Evolutionary conservation across 1,140 invertebrate species (phyloP).

Genomic region (Saxidomus purpurata): DNA sequence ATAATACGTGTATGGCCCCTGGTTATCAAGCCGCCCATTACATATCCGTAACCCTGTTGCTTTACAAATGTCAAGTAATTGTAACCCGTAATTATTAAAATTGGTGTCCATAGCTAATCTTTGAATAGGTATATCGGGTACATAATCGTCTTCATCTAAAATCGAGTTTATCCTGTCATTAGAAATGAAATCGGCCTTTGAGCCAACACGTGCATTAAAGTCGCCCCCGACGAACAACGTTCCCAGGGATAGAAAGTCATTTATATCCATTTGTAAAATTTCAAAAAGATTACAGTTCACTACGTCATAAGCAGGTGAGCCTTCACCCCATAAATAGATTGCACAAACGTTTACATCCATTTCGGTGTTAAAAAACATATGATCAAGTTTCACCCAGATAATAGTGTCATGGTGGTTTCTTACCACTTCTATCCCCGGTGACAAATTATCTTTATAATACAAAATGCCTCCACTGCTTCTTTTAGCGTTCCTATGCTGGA

Average conservation of each 20-base stretch:
- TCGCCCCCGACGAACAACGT: background rate
- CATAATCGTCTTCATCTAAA: constrained; percentile 30
- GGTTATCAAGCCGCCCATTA: background rate
- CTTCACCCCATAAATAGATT: constrained; percentile 5
- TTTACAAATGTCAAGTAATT: constrained; percentile 35
- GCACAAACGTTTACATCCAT: constrained; percentile 5
- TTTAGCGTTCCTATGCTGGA: constrained; percentile 19
- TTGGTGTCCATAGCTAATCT: background rate
- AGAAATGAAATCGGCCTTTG: background rate
- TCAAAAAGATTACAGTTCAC: constrained; percentile 12
- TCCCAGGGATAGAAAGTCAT: background rate
- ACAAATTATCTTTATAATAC: background rate
- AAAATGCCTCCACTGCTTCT: constrained; percentile 18
- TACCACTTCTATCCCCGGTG: background rate
- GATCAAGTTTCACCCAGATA: constrained; percentile 26
- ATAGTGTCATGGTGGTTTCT: constrained; percentile 34
- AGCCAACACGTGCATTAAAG: constrained; percentile 11
- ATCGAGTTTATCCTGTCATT: background rate
- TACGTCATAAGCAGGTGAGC: constrained; percentile 29
- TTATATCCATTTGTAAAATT: background rate
- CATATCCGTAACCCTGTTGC: background rate
- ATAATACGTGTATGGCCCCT: background rate
- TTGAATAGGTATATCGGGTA: background rate
- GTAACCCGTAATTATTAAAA: background rate
- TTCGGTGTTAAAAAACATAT: constrained; percentile 11